phyloP scores from a whole-genome alignment of 2,888 invertebrate species.

The Abrostola triplasia region DNA sequence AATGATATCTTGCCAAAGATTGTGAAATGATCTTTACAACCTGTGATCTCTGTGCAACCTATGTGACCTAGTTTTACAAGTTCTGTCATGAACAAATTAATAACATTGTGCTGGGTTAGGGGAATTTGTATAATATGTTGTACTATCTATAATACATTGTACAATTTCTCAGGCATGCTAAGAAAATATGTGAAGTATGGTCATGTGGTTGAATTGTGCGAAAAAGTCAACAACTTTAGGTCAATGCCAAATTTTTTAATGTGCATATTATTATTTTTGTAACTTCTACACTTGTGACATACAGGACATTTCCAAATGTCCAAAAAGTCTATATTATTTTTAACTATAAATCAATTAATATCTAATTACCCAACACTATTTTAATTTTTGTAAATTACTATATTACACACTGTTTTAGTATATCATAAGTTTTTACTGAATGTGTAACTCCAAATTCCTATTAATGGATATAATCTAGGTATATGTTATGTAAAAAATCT shows the following conservation, averaged over 20 bases:
- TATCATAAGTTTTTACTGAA: background rate
- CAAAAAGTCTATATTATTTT: background rate
- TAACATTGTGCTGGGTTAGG: background rate
- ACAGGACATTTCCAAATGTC: background rate
- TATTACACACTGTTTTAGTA: conserved; percentile 11
- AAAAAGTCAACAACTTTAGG: conserved; percentile 3
- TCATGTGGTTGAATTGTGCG: background rate
- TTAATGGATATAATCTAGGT: conserved; percentile 24
- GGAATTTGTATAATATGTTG: no score
- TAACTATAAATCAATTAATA: background rate
- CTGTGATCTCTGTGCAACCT: conserved; percentile 30
- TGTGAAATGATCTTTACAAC: conserved; percentile 26
- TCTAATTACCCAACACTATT: background rate
- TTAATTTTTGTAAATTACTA: background rate
- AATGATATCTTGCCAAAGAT: conserved; percentile 53
- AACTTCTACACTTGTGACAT: conserved; percentile 3
- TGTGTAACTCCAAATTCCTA: conserved; percentile 14
- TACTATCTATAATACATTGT: no score
- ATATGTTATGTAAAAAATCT: conserved; percentile 31
- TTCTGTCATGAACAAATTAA: conserved; percentile 4
- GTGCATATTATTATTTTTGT: background rate
- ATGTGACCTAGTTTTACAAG: conserved; percentile 27
- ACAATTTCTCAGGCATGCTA: background rate
- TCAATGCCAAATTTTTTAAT: conserved; percentile 4
- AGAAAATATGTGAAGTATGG: background rate